A percentile compares a stretch with the other conserved stretches of the same genome.
Evolutionary conservation across 2,113 vertebrate genomes (phyloP).

Genomic region (Menura novaehollandiae): DNA sequence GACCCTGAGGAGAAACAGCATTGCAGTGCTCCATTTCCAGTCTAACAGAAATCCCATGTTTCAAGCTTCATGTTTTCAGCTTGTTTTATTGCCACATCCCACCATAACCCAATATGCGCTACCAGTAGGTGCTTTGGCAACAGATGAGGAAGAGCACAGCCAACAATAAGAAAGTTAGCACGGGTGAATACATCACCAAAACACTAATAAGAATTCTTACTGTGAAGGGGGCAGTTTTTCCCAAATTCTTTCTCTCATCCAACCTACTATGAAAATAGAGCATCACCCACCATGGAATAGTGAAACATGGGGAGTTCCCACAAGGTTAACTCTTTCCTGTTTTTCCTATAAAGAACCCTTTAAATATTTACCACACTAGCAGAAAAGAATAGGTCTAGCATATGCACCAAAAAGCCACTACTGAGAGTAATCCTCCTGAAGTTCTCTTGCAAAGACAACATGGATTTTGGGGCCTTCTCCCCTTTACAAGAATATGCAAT

Average conservation of each 20-base stretch:
- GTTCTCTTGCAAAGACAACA: not conserved
- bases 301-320: not conserved
- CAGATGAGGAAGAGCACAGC: not conserved
- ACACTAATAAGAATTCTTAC: not conserved
- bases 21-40: not conserved
- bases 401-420: not conserved
- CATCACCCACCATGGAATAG: not conserved
- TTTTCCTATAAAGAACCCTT: not conserved
- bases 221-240: not conserved
- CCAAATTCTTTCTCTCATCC: not conserved
- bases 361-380: not conserved
- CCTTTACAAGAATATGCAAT: not conserved
- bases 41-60: not conserved
- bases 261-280: not conserved
- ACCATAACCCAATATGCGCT: not conserved
- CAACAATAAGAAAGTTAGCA: not conserved
- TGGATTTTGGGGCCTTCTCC: not conserved
- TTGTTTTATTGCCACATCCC: not conserved
- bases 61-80: not conserved
- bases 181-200: not conserved
- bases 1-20: not conserved
- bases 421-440: not conserved
- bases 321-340: not conserved
- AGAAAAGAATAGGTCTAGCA: not conserved
- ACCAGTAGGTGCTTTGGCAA: not conserved